Conservation (phyloP, 2,113 vertebrate genomes). For the Istiophorus platypterus region DNA sequence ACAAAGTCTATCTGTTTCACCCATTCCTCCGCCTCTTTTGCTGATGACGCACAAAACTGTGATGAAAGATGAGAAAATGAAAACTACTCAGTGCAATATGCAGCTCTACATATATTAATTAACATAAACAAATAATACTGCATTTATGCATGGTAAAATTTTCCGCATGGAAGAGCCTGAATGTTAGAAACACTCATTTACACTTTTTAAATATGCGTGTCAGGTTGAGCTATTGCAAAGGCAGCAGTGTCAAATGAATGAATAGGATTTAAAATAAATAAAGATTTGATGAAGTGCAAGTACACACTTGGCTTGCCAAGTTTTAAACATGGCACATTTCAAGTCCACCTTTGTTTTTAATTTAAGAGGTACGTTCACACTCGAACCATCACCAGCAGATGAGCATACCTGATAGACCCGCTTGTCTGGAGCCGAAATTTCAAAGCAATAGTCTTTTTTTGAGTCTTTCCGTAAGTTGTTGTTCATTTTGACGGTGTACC, state of each 20-base stretch:
- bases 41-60: slow-evolving; percentile 94
- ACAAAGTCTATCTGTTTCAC: slow-evolving; percentile 93
- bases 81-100: slow-evolving; percentile 60
- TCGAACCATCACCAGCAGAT: slow-evolving; percentile 48
- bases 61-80: slow-evolving; percentile 56
- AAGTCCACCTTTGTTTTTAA: slow-evolving; percentile 39
- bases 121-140: slow-evolving; percentile 77
- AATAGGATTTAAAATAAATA: slow-evolving; percentile 52
- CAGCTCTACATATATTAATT: slow-evolving; percentile 67
- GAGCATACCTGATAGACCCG: slow-evolving; percentile 93
- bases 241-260: slow-evolving; percentile 63
- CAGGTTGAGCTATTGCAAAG: slow-evolving; percentile 48
- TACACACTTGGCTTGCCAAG: slow-evolving; percentile 24
- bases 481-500: slow-evolving; percentile 94
- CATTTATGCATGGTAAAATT: slow-evolving; percentile 73
- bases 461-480: slow-evolving; percentile 92
- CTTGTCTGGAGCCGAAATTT: slow-evolving; percentile 95
- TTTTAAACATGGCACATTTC: slow-evolving; percentile 34
- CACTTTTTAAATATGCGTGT: slow-evolving; percentile 57
- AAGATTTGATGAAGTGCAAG: slow-evolving; percentile 54
- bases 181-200: slow-evolving; percentile 63
- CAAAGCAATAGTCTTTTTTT: slow-evolving; percentile 98
- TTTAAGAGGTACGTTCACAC: slow-evolving; percentile 9
- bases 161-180: slow-evolving; percentile 59
- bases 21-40: slow-evolving; percentile 95